A percentile compares a stretch with the other conserved stretches of the same genome.
These are phyloP conservation scores for Cactoblastis cactorum DNA, from an alignment of 2,888 invertebrate genomes.

Conservation along the genomic window DNA sequence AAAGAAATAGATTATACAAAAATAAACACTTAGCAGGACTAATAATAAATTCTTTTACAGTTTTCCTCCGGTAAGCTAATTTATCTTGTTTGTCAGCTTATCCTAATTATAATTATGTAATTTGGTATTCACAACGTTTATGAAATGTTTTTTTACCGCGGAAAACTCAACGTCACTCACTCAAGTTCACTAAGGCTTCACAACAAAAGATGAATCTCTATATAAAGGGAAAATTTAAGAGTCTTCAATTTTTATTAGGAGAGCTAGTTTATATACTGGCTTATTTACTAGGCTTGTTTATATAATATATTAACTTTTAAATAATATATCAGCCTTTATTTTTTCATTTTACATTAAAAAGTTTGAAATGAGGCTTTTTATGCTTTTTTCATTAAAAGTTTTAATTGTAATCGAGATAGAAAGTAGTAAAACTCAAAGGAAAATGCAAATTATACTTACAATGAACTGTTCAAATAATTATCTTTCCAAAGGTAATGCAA, in stretches of 20 bases:
- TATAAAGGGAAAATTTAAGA: constrained; percentile 1
- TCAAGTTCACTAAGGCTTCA: not conserved
- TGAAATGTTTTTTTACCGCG: not conserved
- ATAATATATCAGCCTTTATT: not conserved
- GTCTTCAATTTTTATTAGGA: constrained; percentile 8
- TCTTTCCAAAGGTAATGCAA: not conserved
- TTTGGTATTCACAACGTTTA: not conserved
- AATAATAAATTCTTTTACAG: too few relatives aligned
- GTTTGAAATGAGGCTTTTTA: not conserved
- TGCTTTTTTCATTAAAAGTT: constrained; percentile 8
- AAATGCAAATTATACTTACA: not conserved
- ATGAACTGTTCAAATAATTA: not conserved
- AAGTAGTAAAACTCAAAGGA: not conserved
- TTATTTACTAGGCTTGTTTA: constrained; percentile 8
- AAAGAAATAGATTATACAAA: too few relatives aligned
- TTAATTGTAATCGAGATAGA: not conserved
- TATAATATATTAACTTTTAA: not conserved
- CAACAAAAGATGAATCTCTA: not conserved
- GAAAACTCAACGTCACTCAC: not conserved
- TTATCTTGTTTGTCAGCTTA: too few relatives aligned
- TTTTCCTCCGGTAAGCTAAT: too few relatives aligned
- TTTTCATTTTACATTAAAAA: not conserved
- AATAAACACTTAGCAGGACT: too few relatives aligned
- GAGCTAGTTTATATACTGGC: too few relatives aligned
- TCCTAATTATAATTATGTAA: constrained; percentile 1